Conservation (phyloP, 1,140 invertebrate genomes). For the Lamellibrachia luymesi region DNA sequence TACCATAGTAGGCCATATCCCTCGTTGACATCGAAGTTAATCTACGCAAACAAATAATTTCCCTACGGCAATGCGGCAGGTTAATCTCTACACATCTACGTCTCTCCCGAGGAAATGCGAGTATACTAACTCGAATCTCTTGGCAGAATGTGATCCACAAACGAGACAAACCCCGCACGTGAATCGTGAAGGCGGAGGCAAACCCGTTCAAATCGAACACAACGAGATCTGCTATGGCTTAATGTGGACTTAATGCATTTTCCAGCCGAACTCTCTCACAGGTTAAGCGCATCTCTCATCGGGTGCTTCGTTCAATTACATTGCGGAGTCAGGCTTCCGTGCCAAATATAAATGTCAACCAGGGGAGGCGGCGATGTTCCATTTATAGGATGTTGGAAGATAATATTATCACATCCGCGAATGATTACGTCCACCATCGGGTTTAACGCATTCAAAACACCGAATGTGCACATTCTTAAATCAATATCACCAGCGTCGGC, state of each 20-base stretch:
- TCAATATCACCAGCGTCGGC: neutral
- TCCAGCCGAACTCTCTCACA: neutral
- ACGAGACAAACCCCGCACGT: neutral
- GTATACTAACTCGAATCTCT: neutral
- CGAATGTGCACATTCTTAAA: neutral
- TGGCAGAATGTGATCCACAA: neutral
- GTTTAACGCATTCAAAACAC: neutral
- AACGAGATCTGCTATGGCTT: neutral
- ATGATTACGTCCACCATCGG: neutral
- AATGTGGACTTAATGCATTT: neutral
- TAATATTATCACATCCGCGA: neutral
- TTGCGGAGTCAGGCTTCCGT: neutral
- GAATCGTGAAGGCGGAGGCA: neutral
- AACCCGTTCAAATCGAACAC: neutral
- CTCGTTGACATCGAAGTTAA: neutral
- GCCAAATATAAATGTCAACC: neutral
- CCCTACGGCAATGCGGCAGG: no score
- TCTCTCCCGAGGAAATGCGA: neutral
- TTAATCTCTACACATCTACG: neutral
- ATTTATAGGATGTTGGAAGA: neutral
- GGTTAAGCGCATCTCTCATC: neutral
- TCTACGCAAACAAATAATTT: neutral
- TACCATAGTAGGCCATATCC: neutral
- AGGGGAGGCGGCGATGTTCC: neutral
- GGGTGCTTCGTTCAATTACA: neutral